Evolutionary conservation across 2,113 vertebrate species (phyloP).

Genomic region (Dinomys branickii): DNA sequence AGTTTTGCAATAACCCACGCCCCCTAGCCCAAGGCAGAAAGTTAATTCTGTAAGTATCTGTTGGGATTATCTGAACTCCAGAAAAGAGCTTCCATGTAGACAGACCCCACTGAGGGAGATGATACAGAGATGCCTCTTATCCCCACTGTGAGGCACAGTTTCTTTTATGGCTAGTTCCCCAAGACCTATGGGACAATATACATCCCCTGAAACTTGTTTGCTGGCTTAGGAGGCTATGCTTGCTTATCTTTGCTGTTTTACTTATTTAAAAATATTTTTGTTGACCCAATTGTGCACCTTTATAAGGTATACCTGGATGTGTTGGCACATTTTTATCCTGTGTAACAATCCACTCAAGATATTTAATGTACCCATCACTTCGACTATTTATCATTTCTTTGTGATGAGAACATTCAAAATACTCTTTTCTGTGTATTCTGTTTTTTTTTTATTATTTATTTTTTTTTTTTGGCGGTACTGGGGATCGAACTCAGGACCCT

Average conservation of each 20-base stretch:
- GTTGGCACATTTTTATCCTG: background rate
- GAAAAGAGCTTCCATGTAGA: background rate
- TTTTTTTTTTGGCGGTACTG: too few species aligned
- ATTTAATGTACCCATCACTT: background rate
- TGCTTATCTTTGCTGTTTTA: background rate
- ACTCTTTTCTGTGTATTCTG: background rate
- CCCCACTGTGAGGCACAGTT: background rate
- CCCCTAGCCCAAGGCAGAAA: slow-evolving; percentile 54
- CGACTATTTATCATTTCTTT: background rate
- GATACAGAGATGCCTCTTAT: background rate
- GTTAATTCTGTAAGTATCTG: slow-evolving; percentile 45
- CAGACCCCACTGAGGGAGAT: background rate
- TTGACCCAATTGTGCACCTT: background rate
- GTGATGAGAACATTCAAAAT: background rate
- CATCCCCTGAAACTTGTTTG: background rate
- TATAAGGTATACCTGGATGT: background rate
- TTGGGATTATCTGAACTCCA: background rate
- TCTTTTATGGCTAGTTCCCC: slow-evolving; percentile 19
- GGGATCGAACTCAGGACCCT: too few species aligned
- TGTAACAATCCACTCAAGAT: background rate
- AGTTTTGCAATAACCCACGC: slow-evolving; percentile 4
- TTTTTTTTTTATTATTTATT: too few species aligned
- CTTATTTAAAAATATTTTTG: background rate
- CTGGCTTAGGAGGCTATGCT: background rate
- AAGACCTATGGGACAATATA: background rate